Evolutionary conservation across 2,888 invertebrate species (phyloP).

Genomic region (Escarpia spicata): DNA sequence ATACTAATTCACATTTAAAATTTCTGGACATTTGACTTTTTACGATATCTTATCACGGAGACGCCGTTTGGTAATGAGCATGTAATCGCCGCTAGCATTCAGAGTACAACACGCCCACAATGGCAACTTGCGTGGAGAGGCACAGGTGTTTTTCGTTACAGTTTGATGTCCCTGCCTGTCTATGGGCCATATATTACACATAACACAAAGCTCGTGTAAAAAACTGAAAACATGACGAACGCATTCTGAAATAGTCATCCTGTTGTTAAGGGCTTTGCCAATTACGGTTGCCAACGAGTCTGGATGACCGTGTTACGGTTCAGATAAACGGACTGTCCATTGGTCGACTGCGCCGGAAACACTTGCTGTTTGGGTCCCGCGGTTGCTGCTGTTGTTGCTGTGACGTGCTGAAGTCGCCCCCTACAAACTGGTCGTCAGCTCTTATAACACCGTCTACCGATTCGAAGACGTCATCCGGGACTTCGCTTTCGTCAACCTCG

Average conservation of each 20-base stretch:
- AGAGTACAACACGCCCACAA: background rate
- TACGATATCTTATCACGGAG: background rate
- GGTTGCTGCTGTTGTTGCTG: background rate
- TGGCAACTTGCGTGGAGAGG: background rate
- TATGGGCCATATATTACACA: background rate
- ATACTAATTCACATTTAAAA: background rate
- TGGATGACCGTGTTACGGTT: background rate
- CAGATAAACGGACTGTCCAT: background rate
- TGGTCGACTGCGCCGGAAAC: constrained; percentile 4
- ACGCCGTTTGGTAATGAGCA: background rate
- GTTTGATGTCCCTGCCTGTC: background rate
- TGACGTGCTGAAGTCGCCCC: background rate
- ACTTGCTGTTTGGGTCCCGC: background rate
- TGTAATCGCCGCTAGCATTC: background rate
- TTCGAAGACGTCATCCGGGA: background rate
- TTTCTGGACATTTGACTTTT: background rate
- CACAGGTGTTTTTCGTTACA: background rate
- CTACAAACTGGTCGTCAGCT: background rate
- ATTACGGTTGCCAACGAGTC: background rate
- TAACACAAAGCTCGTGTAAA: background rate
- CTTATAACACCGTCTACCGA: background rate
- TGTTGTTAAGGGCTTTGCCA: background rate
- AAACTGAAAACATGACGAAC: background rate
- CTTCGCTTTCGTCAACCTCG: background rate
- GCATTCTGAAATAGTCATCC: background rate